Percentiles rank a stretch among this genome's conserved stretches.
Evolutionary conservation across 2,113 vertebrate genomes (phyloP).

Genomic region (Irena cyanogastra): DNA sequence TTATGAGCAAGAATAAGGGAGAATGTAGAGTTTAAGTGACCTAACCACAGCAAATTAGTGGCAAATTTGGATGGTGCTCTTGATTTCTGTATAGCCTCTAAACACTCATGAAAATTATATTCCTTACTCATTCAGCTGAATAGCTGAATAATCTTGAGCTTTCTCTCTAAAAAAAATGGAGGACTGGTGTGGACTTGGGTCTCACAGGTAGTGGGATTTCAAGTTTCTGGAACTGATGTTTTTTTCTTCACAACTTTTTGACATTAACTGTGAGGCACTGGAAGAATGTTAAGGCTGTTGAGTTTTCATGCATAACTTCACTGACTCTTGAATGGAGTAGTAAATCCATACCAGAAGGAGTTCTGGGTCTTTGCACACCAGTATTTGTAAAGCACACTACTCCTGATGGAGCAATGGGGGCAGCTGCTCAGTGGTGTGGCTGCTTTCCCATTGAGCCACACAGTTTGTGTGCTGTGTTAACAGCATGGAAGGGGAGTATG

Average conservation of each 20-base stretch:
- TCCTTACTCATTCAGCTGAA: background rate
- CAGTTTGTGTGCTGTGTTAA: accelerated
- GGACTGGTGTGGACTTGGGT: background rate
- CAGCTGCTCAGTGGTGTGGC: background rate
- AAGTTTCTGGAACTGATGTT: background rate
- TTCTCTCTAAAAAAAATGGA: background rate
- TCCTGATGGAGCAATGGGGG: background rate
- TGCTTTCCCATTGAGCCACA: accelerated
- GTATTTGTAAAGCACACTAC: background rate
- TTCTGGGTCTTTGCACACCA: background rate
- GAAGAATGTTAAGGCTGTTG: background rate
- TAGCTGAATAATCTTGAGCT: background rate
- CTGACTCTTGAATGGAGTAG: background rate
- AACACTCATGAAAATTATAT: background rate
- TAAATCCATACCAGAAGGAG: background rate
- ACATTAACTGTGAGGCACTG: background rate
- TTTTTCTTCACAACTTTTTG: background rate
- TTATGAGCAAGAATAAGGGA: background rate
- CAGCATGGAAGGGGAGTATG: accelerated
- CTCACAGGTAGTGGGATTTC: background rate
- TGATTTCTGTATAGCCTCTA: background rate
- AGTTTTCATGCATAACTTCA: background rate
- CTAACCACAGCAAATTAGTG: background rate
- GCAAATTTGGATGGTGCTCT: background rate
- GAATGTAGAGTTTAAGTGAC: background rate